Evolutionary conservation across 2,888 invertebrate species (phyloP).

Genomic region (Drosophila flavopinicola): DNA sequence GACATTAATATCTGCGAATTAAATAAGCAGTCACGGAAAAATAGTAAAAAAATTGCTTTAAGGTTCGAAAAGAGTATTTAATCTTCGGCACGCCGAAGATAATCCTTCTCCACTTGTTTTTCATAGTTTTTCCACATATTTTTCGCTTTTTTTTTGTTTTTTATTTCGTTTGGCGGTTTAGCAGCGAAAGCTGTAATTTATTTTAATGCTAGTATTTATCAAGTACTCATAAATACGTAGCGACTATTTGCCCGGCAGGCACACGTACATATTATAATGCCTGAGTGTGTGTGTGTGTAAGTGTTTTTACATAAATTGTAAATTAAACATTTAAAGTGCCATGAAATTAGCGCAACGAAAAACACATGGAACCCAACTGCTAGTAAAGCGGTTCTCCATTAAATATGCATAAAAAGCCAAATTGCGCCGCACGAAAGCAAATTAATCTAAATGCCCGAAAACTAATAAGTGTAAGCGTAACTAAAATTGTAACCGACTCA

Average conservation of each 20-base stretch:
- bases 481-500: neutral
- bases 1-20: too few species aligned
- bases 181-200: slow-evolving; percentile 82
- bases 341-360: slow-evolving; percentile 67
- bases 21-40: too few species aligned
- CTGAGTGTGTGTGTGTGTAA: slow-evolving; percentile 23
- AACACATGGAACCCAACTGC: slow-evolving; percentile 55
- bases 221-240: slow-evolving; percentile 70
- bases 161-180: slow-evolving; percentile 34
- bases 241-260: slow-evolving; percentile 45
- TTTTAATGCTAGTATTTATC: slow-evolving; percentile 84
- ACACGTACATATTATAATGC: slow-evolving; percentile 13
- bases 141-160: neutral
- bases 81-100: too few species aligned
- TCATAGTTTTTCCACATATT: slow-evolving; percentile 18
- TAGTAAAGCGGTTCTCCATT: slow-evolving; percentile 54
- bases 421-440: slow-evolving; percentile 46
- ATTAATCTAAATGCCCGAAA: slow-evolving; percentile 62
- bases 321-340: slow-evolving; percentile 78
- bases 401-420: slow-evolving; percentile 72
- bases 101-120: too few species aligned
- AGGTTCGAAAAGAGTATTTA: too few species aligned
- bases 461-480: slow-evolving; percentile 38
- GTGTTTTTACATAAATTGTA: slow-evolving; percentile 67
- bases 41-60: too few species aligned